These are phyloP conservation scores for Zele albiditarsus DNA, from an alignment of 2,888 invertebrate species.

Conservation along the genomic window DNA sequence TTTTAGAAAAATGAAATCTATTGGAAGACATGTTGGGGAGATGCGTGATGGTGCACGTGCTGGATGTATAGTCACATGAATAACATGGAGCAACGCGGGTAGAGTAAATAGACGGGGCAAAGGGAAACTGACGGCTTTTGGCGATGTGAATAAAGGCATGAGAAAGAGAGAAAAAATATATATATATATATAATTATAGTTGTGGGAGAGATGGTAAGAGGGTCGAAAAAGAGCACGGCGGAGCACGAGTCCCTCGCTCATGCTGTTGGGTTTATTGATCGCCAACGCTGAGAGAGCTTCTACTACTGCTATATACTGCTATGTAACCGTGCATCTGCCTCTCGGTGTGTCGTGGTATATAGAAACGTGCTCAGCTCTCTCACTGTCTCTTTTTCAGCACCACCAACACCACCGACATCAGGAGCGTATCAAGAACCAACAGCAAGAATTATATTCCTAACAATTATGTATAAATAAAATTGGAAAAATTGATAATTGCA, in stretches of 20 bases:
- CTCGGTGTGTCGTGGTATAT: conserved; percentile 42
- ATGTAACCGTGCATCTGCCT: conserved; percentile 52
- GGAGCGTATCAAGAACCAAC: conserved; percentile 27
- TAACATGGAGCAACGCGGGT: conserved; percentile 17
- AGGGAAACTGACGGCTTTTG: conserved; percentile 29
- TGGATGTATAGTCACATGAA: conserved; percentile 27
- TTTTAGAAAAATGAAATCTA: neutral
- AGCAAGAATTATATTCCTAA: neutral
- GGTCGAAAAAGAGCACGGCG: conserved; percentile 28
- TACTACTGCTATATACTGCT: neutral
- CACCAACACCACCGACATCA: conserved; percentile 30
- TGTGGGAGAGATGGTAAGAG: conserved; percentile 25
- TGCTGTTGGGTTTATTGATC: conserved; percentile 64
- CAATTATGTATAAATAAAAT: too few relatives aligned
- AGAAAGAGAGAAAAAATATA: conserved; percentile 30
- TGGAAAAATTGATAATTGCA: too few relatives aligned
- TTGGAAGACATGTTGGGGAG: neutral
- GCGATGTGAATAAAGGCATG: conserved; percentile 32
- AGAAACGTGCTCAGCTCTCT: conserved; percentile 27
- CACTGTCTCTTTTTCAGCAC: conserved; percentile 42
- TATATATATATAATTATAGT: neutral
- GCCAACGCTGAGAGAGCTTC: conserved; percentile 48
- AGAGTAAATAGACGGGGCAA: conserved; percentile 1
- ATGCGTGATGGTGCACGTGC: conserved; percentile 25
- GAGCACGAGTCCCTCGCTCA: conserved; percentile 46